Conservation (phyloP, 1,140 invertebrate genomes). For the Nomia melanderi region DNA sequence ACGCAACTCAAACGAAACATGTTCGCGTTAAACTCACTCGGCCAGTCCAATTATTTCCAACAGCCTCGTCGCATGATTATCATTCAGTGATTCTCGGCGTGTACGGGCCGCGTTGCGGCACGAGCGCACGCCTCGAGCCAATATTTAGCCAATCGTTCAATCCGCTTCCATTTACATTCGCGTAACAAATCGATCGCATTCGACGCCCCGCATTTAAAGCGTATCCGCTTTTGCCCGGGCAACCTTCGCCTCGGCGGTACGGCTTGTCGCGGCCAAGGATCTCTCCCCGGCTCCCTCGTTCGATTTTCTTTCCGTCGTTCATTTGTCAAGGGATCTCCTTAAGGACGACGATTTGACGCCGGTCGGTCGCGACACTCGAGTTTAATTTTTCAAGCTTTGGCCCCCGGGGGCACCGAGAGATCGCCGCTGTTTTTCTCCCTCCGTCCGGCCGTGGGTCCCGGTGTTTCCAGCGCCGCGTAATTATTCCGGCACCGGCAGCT, state of each 20-base stretch:
- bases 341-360: constrained; percentile 56
- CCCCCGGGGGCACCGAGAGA: constrained; percentile 30
- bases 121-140: no score
- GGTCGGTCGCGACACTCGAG: constrained; percentile 61
- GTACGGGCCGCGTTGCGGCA: no score
- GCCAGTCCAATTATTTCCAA: no score
- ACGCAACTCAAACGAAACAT: no score
- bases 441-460: constrained; percentile 51
- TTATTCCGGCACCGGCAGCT: constrained; percentile 54
- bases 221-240: background rate
- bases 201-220: background rate
- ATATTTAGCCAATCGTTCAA: no score
- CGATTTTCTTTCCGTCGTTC: constrained; percentile 42
- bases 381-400: constrained; percentile 73
- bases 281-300: background rate
- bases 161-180: no score
- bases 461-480: constrained; percentile 69
- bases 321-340: constrained; percentile 67
- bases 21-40: no score
- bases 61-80: no score
- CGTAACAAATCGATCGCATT: background rate
- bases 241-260: background rate
- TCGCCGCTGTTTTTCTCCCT: constrained; percentile 58
- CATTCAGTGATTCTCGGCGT: no score
- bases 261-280: background rate